Evolutionary conservation across 2,797 vertebrate genomes (phyloP).

Genomic region (Sardinella longiceps): DNA sequence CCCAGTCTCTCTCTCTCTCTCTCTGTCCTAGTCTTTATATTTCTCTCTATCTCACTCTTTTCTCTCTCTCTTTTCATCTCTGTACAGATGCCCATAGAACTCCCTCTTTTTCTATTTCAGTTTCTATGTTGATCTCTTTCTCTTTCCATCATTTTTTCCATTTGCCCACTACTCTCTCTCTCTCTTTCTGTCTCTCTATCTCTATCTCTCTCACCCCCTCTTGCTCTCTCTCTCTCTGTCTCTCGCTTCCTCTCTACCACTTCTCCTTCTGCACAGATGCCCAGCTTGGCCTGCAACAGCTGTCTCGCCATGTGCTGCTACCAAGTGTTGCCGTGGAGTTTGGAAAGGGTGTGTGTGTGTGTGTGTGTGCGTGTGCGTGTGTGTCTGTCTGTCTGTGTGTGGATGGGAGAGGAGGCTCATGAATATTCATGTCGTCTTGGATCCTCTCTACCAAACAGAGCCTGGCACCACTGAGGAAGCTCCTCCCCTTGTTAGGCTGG

Average conservation of each 20-base stretch:
- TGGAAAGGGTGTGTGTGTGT: constrained; percentile 40
- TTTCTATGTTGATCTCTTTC: constrained; percentile 1
- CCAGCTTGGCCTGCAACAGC: constrained; percentile 81
- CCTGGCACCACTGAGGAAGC: constrained; percentile 68
- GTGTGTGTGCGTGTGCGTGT: neutral
- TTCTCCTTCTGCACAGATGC: constrained; percentile 78
- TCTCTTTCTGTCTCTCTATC: neutral
- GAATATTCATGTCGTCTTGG: constrained; percentile 80
- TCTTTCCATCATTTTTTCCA: constrained; percentile 29
- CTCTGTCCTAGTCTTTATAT: neutral
- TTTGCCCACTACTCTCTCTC: constrained; percentile 39
- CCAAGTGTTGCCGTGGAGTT: constrained; percentile 81
- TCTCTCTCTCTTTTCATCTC: constrained; percentile 33
- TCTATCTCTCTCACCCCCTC: constrained; percentile 51
- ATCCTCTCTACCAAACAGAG: constrained; percentile 73
- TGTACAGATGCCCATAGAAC: constrained; percentile 40
- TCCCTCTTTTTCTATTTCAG: constrained; percentile 35
- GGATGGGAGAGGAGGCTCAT: constrained; percentile 65
- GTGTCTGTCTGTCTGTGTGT: constrained; percentile 9
- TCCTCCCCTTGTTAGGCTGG: constrained; percentile 62
- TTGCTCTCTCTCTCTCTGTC: constrained; percentile 39
- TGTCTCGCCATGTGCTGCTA: constrained; percentile 82
- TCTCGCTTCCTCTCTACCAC: constrained; percentile 55
- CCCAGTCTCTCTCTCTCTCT: constrained; percentile 24
- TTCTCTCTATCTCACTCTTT: constrained; percentile 48